A percentile compares a stretch with the other conserved stretches of the same genome.
These are phyloP conservation scores for Diploscapter pachys DNA, from an alignment of 1,140 invertebrate genomes.

Conservation along the genomic window DNA sequence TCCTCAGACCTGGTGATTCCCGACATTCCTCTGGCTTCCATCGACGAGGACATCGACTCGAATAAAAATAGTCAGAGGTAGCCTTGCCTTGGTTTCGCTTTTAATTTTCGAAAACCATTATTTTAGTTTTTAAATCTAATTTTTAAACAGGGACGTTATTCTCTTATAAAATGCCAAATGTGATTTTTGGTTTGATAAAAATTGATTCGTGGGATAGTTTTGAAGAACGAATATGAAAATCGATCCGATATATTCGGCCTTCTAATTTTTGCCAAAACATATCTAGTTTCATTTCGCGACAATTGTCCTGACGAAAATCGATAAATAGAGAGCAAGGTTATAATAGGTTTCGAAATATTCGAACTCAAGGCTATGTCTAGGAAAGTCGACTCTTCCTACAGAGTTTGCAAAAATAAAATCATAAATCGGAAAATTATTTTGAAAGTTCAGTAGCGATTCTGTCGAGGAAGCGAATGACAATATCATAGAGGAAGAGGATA, in stretches of 20 bases:
- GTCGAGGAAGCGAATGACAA: too few species aligned
- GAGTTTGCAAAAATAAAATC: too few species aligned
- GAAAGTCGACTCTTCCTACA: too few species aligned
- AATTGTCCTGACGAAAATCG: too few species aligned
- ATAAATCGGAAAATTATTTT: too few species aligned
- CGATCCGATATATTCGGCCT: constrained; percentile 7
- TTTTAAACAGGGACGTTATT: background rate
- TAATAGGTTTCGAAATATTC: too few species aligned
- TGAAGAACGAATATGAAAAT: constrained; percentile 2
- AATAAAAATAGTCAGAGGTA: constrained; percentile 24
- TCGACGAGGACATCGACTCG: constrained; percentile 43
- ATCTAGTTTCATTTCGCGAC: background rate
- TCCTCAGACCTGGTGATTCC: constrained; percentile 34
- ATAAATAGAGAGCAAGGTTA: too few species aligned
- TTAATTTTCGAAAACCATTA: background rate
- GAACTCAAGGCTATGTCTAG: too few species aligned
- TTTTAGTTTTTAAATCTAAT: background rate
- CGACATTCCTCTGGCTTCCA: constrained; percentile 44
- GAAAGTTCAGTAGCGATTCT: too few species aligned
- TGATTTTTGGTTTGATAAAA: background rate
- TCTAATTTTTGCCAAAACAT: constrained; percentile 2
- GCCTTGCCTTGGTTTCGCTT: background rate
- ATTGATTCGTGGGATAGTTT: constrained; percentile 17
- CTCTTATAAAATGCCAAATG: background rate
- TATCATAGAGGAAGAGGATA: too few species aligned